Conservation (phyloP, 2,113 vertebrate genomes). For the rat (Rattus norvegicus) region DNA sequence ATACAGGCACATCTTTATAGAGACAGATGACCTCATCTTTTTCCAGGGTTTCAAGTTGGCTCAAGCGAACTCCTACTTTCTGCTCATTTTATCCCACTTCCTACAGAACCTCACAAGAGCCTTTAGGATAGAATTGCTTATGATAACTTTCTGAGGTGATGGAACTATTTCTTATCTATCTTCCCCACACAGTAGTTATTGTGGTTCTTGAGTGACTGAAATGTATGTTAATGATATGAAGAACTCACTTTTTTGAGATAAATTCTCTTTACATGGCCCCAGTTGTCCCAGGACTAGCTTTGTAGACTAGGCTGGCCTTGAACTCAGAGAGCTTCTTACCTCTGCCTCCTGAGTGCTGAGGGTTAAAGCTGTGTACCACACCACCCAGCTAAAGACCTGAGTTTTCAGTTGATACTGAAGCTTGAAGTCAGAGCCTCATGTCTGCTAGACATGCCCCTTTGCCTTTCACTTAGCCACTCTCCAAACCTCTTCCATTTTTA, state of each 20-base stretch:
- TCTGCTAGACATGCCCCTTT: not conserved
- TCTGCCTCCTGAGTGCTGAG: not conserved
- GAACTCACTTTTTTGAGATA: slow-evolving; percentile 5
- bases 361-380: not conserved
- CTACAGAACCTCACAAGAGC: slow-evolving; percentile 20
- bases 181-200: not conserved
- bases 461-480: not conserved
- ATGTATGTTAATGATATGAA: slow-evolving; percentile 5
- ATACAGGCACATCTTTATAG: slow-evolving; percentile 20
- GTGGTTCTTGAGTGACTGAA: slow-evolving; percentile 32
- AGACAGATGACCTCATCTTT: slow-evolving; percentile 8
- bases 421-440: not conserved
- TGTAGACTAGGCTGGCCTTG: not conserved
- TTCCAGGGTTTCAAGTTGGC: not conserved
- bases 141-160: not conserved
- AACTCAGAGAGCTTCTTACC: not conserved
- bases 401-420: not conserved
- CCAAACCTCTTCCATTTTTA: not conserved
- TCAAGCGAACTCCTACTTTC: not conserved
- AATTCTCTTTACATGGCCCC: not conserved
- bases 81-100: not conserved
- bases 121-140: not conserved
- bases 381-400: slow-evolving; percentile 21
- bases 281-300: not conserved
- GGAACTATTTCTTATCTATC: not conserved